phyloP scores from a whole-genome alignment of 2,797 vertebrate species.

The Podargus strigoides region DNA sequence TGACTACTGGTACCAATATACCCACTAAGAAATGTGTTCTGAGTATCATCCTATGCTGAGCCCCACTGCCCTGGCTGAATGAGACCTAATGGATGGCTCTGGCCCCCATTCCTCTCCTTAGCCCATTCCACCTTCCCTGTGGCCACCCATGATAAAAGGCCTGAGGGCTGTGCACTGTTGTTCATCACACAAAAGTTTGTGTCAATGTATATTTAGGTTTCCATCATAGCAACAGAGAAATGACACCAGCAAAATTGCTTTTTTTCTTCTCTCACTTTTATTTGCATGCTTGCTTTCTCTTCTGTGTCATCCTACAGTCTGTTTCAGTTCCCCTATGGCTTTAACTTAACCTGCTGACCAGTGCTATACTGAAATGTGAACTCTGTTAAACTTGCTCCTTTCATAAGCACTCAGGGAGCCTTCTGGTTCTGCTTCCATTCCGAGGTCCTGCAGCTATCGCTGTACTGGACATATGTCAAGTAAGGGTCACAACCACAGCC shows the following conservation, averaged over 20 bases:
- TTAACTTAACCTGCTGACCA: neutral
- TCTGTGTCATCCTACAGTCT: neutral
- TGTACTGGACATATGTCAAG: fast-evolving
- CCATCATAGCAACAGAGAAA: neutral
- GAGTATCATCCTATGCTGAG: neutral
- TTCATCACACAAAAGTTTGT: neutral
- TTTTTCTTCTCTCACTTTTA: neutral
- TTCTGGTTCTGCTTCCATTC: neutral
- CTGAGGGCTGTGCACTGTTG: neutral
- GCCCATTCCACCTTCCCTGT: neutral
- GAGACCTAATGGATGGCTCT: neutral
- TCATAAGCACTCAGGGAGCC: neutral
- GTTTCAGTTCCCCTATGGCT: neutral
- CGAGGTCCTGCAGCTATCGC: neutral
- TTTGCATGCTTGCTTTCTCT: neutral
- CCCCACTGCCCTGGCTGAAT: neutral
- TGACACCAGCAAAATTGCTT: neutral
- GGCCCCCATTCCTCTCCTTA: neutral
- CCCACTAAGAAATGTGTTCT: neutral
- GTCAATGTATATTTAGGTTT: neutral
- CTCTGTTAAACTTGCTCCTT: neutral
- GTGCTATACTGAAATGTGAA: neutral
- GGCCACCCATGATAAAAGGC: neutral
- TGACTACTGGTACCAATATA: neutral
- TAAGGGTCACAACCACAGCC: neutral